Evolutionary conservation across 92 coral and sea anemone species (phyloP), one percentile per base, ranked within the genome.

Genomic region (Phenganax marumi): DNA sequence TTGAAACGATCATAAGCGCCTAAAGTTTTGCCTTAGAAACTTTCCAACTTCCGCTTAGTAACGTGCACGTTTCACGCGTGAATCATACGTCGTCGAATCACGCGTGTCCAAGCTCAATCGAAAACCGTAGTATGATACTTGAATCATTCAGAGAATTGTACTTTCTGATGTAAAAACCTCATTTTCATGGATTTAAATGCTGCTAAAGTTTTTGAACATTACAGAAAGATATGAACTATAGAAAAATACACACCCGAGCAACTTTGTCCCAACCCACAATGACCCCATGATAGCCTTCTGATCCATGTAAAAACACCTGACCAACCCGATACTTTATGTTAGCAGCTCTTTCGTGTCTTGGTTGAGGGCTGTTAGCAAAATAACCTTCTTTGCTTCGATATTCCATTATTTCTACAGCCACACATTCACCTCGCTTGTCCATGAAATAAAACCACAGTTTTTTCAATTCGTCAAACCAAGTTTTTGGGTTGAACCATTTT

Each of bases 201-300:
- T 26, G 24, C 13, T 53, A 58, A 6, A 10, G 25, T 43, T 8
- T 14, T 12, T 58, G 58, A 49, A 16, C 10, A 66, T 33, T 21
- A 33, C 43, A 39, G 19, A 52, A 21, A 81, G 26, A 12, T 24
- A 18, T 21, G 26, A 47, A 55, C 1, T 22, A 39, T 26, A 11
- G 19, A 11, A 49, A n/a, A 6, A 8, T 73, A 6, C 83, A 0
- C 84, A 92, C 98, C 88, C 89, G 92, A 11, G 91, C 81, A 72
- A 84, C 88, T 64, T 92, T 93, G 85, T 95, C 98, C 98, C 98
- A 95, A 8, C 98, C 98, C 84, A 95, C 84, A 60, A 95, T 88
- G 13, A 95, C 97, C 12, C 97, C 98, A 77, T 93, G 88, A 68
- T 95, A 95, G 76, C 90, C 90, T 89, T 90, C 90, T 64, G 89